Conservation (phyloP, 2,797 vertebrate genomes). For the Gymnodraco acuticeps region DNA sequence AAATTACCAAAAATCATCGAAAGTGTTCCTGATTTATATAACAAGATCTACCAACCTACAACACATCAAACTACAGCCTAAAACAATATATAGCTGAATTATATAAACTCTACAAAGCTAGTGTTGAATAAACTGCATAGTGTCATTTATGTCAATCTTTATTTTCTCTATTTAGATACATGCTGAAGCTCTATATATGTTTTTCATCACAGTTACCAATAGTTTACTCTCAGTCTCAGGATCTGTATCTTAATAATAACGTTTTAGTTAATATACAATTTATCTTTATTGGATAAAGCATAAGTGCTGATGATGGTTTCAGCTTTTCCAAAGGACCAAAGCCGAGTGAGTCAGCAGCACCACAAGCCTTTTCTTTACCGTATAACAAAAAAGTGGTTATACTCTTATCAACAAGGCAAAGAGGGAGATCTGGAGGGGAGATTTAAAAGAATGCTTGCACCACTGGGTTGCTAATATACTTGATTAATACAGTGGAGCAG, state of each 20-base stretch:
- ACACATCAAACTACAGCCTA: neutral
- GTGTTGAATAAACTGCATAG: neutral
- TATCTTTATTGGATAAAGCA: constrained; percentile 25
- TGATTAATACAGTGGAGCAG: constrained; percentile 15
- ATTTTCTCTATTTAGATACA: neutral
- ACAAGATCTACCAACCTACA: neutral
- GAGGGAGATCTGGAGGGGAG: constrained; percentile 25
- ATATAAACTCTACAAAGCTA: neutral
- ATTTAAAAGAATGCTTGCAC: constrained; percentile 19
- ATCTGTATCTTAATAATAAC: neutral
- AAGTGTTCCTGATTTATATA: neutral
- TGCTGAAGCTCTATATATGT: neutral
- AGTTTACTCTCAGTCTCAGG: neutral
- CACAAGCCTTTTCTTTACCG: constrained; percentile 12
- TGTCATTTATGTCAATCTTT: neutral
- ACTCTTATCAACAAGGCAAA: constrained; percentile 29
- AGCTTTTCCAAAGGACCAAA: constrained; percentile 29
- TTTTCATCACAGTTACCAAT: constrained; percentile 1
- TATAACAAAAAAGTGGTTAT: constrained; percentile 26
- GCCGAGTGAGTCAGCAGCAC: constrained; percentile 48
- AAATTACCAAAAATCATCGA: neutral
- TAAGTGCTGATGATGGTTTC: constrained; percentile 18
- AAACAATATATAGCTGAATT: neutral
- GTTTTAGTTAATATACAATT: constrained; percentile 1
- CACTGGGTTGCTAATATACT: constrained; percentile 1